Percentiles rank a stretch among this genome's conserved stretches.
phyloP scores from a whole-genome alignment of 2,888 invertebrate genomes.

The Globia sparganii region DNA sequence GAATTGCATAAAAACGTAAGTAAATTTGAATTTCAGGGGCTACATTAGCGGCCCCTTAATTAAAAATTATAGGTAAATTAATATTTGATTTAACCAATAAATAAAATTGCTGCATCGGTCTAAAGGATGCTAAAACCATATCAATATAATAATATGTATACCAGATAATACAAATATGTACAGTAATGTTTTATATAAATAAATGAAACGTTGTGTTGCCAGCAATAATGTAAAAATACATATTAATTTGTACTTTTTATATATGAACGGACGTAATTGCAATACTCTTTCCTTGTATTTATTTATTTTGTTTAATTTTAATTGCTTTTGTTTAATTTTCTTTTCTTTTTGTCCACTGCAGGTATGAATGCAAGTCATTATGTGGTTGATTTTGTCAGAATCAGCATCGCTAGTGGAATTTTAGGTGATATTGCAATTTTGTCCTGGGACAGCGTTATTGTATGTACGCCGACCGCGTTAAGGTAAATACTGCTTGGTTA shows the following conservation, averaged over 20 bases:
- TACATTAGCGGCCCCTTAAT: background rate
- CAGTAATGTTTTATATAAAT: slow-evolving; percentile 55
- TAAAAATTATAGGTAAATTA: background rate
- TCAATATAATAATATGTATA: slow-evolving; percentile 66
- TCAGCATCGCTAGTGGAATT: slow-evolving; percentile 75
- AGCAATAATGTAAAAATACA: slow-evolving; percentile 60
- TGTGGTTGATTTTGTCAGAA: slow-evolving; percentile 83
- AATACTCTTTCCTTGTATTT: slow-evolving; percentile 62
- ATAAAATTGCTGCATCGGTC: slow-evolving; percentile 34
- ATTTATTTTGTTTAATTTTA: slow-evolving; percentile 48
- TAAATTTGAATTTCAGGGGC: background rate
- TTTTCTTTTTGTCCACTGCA: slow-evolving; percentile 78
- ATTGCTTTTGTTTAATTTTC: slow-evolving; percentile 65
- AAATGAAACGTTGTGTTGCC: slow-evolving; percentile 53
- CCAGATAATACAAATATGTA: slow-evolving; percentile 40
- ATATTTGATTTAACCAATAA: slow-evolving; percentile 2
- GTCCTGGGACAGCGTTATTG: slow-evolving; percentile 67
- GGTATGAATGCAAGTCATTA: slow-evolving; percentile 89
- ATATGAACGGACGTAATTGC: slow-evolving; percentile 70
- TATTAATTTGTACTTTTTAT: slow-evolving; percentile 60
- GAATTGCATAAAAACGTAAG: background rate
- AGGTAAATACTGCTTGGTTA: slow-evolving; percentile 68
- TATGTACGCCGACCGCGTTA: slow-evolving; percentile 45
- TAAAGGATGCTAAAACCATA: slow-evolving; percentile 68
- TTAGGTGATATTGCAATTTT: slow-evolving; percentile 82